A percentile compares a stretch with the other conserved stretches of the same genome.
These are phyloP conservation scores for Acromyrmex echinatior DNA, from an alignment of 1,140 invertebrate genomes.

Conservation along the genomic window DNA sequence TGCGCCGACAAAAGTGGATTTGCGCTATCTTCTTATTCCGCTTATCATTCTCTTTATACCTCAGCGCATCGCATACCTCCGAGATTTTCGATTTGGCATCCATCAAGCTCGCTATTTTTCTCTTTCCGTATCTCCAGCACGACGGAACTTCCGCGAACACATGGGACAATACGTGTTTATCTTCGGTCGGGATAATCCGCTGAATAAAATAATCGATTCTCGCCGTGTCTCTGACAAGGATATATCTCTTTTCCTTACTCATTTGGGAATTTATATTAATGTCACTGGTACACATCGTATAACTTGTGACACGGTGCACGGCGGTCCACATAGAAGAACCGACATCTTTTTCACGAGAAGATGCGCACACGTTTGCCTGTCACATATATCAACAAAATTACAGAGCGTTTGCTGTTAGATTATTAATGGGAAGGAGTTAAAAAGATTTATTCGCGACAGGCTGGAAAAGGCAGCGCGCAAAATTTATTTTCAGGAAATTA, in stretches of 20 bases:
- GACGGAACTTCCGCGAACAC: conserved; percentile 8
- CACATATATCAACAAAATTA: conserved; percentile 47
- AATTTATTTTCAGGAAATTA: conserved; percentile 47
- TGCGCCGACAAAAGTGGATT: background rate
- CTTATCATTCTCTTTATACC: conserved; percentile 15
- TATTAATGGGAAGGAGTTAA: conserved; percentile 26
- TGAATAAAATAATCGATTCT: conserved; percentile 54
- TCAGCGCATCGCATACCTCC: conserved; percentile 8
- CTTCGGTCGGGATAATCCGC: conserved; percentile 15
- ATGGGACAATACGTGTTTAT: background rate
- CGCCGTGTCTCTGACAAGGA: conserved; percentile 30
- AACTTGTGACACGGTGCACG: background rate
- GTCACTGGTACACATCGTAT: background rate
- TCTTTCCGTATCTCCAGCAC: background rate
- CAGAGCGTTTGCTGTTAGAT: conserved; percentile 12
- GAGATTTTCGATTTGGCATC: conserved; percentile 34
- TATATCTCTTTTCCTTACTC: conserved; percentile 34
- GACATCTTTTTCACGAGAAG: conserved; percentile 1
- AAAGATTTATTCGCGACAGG: conserved; percentile 29
- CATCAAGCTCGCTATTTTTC: conserved; percentile 29
- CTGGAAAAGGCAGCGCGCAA: background rate
- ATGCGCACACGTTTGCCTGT: background rate
- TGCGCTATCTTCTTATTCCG: conserved; percentile 13
- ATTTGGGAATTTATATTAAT: conserved; percentile 54
- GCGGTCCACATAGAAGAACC: background rate